These are phyloP conservation scores for Bombus affinis DNA, from an alignment of 1,140 invertebrate genomes.

Conservation along the genomic window DNA sequence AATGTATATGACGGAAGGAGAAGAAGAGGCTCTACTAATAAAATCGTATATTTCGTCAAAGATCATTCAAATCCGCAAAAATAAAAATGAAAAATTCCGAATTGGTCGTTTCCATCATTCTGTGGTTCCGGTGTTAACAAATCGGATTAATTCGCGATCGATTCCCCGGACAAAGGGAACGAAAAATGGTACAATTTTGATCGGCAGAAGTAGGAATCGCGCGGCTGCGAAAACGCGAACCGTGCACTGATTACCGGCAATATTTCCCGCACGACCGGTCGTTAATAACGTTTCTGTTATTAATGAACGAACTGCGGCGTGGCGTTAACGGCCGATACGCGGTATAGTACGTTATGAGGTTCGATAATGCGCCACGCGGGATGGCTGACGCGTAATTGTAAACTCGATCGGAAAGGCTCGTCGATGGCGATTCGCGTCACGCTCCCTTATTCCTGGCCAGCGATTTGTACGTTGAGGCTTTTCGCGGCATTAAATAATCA, in stretches of 20 bases:
- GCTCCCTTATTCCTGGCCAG: conserved; percentile 1
- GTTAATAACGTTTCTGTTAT: conserved; percentile 70
- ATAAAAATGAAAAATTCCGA: background rate
- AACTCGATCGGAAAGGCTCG: conserved; percentile 64
- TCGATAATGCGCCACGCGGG: conserved; percentile 58
- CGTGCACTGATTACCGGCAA: conserved; percentile 55
- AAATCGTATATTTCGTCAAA: too few species aligned
- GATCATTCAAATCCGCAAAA: background rate
- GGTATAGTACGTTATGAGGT: conserved; percentile 48
- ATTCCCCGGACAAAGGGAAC: background rate
- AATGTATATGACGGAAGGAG: too few species aligned
- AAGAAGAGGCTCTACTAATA: too few species aligned
- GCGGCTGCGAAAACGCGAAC: conserved; percentile 36
- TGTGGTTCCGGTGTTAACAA: background rate
- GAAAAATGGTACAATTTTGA: background rate
- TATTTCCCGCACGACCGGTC: conserved; percentile 57
- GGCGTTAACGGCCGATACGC: conserved; percentile 57
- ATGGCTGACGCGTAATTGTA: conserved; percentile 63
- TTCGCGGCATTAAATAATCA: conserved; percentile 36
- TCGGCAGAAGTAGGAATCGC: background rate
- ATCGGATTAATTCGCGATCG: background rate
- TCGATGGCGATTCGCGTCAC: conserved; percentile 53
- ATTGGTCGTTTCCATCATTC: background rate
- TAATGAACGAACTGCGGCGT: conserved; percentile 64
- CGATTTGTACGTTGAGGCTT: conserved; percentile 35